Percentiles rank a stretch among this genome's conserved stretches.
These are phyloP conservation scores for Pseudococcus longispinus DNA, from an alignment of 2,888 invertebrate genomes.

Conservation along the genomic window DNA sequence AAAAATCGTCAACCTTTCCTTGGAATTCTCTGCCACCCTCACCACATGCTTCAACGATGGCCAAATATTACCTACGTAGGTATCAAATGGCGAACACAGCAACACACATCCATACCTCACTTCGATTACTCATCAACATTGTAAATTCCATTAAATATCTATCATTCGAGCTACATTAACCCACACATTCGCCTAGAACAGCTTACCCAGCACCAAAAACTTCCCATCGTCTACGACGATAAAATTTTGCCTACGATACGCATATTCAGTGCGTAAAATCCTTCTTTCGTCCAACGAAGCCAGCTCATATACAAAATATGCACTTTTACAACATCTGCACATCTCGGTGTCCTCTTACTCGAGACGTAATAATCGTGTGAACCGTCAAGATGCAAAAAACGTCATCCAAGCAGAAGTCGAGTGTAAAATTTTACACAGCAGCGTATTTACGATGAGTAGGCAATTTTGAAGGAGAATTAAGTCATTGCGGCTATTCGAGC, in stretches of 20 bases:
- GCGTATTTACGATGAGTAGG: not conserved
- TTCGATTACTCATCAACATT: too few species aligned
- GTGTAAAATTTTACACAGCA: not conserved
- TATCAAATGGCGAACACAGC: too few species aligned
- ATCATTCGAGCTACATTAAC: too few species aligned
- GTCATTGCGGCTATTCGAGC: not conserved
- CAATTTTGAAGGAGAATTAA: not conserved
- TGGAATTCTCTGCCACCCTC: too few species aligned
- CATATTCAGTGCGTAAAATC: not conserved
- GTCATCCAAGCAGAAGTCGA: not conserved
- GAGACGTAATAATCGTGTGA: not conserved
- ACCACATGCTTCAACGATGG: too few species aligned
- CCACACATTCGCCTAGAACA: too few species aligned
- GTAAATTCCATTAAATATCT: too few species aligned
- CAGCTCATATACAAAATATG: not conserved
- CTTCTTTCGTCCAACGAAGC: not conserved
- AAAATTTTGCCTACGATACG: not conserved
- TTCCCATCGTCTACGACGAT: not conserved
- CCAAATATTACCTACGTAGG: too few species aligned
- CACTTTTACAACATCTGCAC: not conserved
- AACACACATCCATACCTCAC: too few species aligned
- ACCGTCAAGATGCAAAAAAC: not conserved
- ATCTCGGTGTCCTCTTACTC: not conserved
- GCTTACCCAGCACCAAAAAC: not conserved
- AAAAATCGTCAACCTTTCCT: too few species aligned